A percentile compares a stretch with the other conserved stretches of the same genome.
phyloP scores from a whole-genome alignment of 2,888 invertebrate species.

The Hesperia comma region DNA sequence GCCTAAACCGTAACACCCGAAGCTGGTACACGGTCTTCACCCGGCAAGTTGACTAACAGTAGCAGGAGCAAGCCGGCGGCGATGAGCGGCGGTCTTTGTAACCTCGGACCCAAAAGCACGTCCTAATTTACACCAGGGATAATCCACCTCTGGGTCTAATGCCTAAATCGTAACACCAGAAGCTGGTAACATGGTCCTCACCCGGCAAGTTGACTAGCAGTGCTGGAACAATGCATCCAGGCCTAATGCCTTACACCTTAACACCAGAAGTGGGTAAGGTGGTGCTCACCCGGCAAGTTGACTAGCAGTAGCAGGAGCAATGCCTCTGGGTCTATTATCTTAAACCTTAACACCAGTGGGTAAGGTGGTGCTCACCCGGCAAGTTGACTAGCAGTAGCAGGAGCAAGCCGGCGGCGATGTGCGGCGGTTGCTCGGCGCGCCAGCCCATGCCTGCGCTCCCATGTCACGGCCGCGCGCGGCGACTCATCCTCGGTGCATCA shows the following conservation, averaged over 20 bases:
- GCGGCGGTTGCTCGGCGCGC: slow-evolving; percentile 92
- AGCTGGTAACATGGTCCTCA: slow-evolving; percentile 44
- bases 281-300: too few species aligned
- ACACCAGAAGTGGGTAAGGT: too few species aligned
- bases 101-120: too few species aligned
- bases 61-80: slow-evolving; percentile 85
- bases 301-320: slow-evolving; percentile 82
- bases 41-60: slow-evolving; percentile 81
- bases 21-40: slow-evolving; percentile 49
- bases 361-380: slow-evolving; percentile 60
- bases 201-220: slow-evolving; percentile 81
- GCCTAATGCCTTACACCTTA: too few species aligned
- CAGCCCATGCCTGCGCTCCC: slow-evolving; percentile 96
- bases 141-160: too few species aligned
- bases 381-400: slow-evolving; percentile 80
- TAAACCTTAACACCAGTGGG: too few species aligned
- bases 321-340: too few species aligned
- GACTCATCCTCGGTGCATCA: slow-evolving; percentile 89
- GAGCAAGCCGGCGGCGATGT: slow-evolving; percentile 85
- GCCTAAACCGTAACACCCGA: too few species aligned
- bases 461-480: slow-evolving; percentile 89
- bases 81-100: too few species aligned
- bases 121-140: too few species aligned
- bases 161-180: too few species aligned
- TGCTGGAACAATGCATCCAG: too few species aligned